Evolutionary conservation across 2,888 invertebrate genomes (phyloP), one percentile per base, ranked within the genome.

Genomic region (Apodemia hepburni): DNA sequence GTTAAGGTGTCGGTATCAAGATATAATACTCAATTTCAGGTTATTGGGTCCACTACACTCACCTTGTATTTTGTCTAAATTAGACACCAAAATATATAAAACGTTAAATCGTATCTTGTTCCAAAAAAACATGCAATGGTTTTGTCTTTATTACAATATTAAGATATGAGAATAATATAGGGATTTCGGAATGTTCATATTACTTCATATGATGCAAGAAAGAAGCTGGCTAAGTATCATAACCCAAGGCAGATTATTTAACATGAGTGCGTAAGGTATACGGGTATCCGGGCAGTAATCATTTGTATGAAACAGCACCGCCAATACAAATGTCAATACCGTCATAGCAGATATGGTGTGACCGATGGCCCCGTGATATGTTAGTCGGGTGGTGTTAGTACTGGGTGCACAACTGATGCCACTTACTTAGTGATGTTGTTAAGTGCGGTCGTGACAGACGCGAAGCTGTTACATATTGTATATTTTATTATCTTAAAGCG

Each of bases 331-430:
- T 49, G 9, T 0, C 49, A 49, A 49, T 49, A 49, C 18, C 18
- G 49, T 49, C 11, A 49, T 49, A 49, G 8, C 15, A 11, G 49
- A 49, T 49, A 49, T 49, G 8, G n/a, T 15, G n/a, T 15, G 8
- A 18, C 58, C 17, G 27, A 60, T 49, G n/a, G 15, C 29, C 45
- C 15, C 27, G 29, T 17, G 17, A 49, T 33, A 12, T 38, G 47
- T 49, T 27, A 60, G 9, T 60, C 8, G 17, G n/a, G 33, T 29
- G 18, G 29, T 60, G 49, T 49, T 49, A 49, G 49, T 49, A 18
- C 2, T 17, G 49, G 9, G n/a, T 12, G 49, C 8, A 2, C n/a
- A 11, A 6, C 8, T 11, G 0, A 17, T 9, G 15, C 18, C 49
- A 49, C 49, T 18, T 49, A 49, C 17, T 18, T 49, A 1, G 11